These are phyloP conservation scores for Coryphaenoides rupestris DNA, from an alignment of 2,113 vertebrate species.

Conservation along the genomic window DNA sequence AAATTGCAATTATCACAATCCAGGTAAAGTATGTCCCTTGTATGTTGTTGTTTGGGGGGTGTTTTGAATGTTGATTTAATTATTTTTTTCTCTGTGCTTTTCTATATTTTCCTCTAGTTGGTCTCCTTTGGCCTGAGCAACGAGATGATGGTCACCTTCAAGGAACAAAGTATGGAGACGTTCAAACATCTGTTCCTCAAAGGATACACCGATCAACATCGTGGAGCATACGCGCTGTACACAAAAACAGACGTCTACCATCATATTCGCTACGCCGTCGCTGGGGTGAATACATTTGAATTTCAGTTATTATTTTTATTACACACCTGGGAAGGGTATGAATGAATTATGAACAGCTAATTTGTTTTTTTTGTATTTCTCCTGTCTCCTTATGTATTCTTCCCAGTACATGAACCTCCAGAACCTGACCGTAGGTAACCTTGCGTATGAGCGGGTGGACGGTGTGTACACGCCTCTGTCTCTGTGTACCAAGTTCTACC, in stretches of 20 bases:
- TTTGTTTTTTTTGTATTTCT: background rate
- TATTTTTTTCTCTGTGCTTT: no score
- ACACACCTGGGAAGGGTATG: no score
- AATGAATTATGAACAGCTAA: no score
- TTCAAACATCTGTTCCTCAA: conserved; percentile 94
- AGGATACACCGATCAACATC: conserved; percentile 76
- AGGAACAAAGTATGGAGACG: conserved; percentile 86
- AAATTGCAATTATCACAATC: conserved; percentile 86
- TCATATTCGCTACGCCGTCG: conserved; percentile 81
- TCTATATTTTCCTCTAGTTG: conserved; percentile 69
- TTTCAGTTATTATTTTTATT: background rate
- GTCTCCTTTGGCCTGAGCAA: conserved; percentile 94
- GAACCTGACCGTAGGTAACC: conserved; percentile 83
- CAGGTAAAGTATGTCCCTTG: conserved; percentile 72
- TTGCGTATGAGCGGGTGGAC: conserved; percentile 78
- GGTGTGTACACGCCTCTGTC: conserved; percentile 70
- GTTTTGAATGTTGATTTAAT: no score
- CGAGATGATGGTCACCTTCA: conserved; percentile 94
- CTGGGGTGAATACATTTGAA: conserved; percentile 66
- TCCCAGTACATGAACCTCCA: conserved; percentile 81
- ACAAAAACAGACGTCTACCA: conserved; percentile 83
- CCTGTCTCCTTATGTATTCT: conserved; percentile 7
- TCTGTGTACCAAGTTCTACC: conserved; percentile 87
- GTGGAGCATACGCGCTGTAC: conserved; percentile 82
- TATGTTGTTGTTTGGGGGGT: no score